These are phyloP conservation scores for Eurystomus gularis DNA, from an alignment of 2,113 vertebrate species.

Conservation along the genomic window DNA sequence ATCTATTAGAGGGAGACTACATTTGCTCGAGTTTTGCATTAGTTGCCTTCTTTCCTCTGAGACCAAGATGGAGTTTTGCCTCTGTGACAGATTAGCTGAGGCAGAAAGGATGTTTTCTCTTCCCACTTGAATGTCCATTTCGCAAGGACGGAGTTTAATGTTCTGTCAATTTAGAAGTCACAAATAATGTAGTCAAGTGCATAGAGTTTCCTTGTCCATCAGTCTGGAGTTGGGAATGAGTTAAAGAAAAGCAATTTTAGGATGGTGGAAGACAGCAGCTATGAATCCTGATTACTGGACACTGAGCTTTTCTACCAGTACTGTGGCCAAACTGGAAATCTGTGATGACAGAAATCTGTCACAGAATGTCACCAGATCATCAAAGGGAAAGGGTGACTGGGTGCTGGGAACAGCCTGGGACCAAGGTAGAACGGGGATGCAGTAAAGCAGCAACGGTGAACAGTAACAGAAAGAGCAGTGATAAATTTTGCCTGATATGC, in stretches of 20 bases:
- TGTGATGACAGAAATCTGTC: background rate
- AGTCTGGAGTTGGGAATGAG: background rate
- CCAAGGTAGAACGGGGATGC: background rate
- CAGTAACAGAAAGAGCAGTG: background rate
- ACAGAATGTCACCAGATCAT: background rate
- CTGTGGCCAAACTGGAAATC: background rate
- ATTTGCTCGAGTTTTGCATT: background rate
- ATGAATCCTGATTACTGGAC: background rate
- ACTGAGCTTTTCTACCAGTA: background rate
- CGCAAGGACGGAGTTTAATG: background rate
- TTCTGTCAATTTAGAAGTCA: background rate
- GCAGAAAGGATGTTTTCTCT: background rate
- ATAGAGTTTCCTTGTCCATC: background rate
- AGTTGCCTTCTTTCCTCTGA: background rate
- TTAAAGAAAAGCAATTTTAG: background rate
- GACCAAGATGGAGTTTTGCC: background rate
- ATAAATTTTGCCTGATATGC: background rate
- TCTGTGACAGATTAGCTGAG: background rate
- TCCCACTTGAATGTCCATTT: background rate
- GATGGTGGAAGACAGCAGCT: background rate
- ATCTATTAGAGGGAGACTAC: background rate
- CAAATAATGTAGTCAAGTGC: background rate
- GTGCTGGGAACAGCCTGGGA: background rate
- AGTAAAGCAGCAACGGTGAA: background rate
- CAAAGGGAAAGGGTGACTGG: background rate